Evolutionary conservation across 2,797 vertebrate species (phyloP), one percentile per base, ranked within the genome.

Genomic region (Pelochelys cantorii): DNA sequence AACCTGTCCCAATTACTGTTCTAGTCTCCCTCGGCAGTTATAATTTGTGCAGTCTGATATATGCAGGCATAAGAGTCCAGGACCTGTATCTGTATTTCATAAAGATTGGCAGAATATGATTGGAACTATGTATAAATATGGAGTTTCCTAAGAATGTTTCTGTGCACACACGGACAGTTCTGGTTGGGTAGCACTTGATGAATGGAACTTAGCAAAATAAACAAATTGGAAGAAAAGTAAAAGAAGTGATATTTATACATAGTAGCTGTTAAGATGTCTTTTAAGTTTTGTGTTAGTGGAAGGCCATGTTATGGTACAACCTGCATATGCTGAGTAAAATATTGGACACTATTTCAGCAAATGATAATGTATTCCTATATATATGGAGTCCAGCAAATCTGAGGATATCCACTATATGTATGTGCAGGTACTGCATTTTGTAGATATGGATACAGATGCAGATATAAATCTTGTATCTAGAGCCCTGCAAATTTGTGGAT

Each of bases 271-370:
- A 62, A n/a, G 53, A 12, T n/a, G 27, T 23, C 31, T 62, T 57
- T 81, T 86, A 59, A 18, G 79, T 34, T 11, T 62, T 13, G 53
- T 54, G 48, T 62, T 62, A 55, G 23, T 74, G 62, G 9, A 84
- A 75, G 0, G 0, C 13, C 7, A 0, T 25, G 14, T 48, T 17
- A 48, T 42, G 82, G 54, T 17, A 55, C 7, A 81, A 65, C 7
- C 17, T 80, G 2, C 25, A 54, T 65, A 13, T 89, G 31, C 2
- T 79, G 62, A 48, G 74, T 89, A 18, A 9, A 1, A 0, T 0
- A 23, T 48, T 75, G 23, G 3, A 84, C 52, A 8, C 2, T 75
- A 81, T 54, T 14, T 48, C 37, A 48, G 11, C 11, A 27, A 75
- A 48, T 48, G 18, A 74, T 25, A 74, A 23, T 37, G 10, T 81